Conservation (phyloP, 2,888 invertebrate species). For the Norana najaformis region DNA sequence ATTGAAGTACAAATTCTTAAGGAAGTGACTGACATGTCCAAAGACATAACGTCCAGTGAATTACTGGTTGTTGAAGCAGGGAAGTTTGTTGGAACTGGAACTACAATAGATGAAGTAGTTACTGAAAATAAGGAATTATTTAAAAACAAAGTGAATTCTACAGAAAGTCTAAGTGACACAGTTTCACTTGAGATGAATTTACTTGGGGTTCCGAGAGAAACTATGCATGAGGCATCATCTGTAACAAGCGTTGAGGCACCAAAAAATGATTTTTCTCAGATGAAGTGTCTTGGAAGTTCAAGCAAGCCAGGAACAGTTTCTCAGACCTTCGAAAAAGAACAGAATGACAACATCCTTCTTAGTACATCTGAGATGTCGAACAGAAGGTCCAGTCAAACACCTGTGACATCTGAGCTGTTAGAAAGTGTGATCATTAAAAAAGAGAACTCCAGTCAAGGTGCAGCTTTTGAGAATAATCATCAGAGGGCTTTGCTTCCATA, state of each 20-base stretch:
- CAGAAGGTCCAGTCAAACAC: not conserved
- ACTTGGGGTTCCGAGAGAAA: not conserved
- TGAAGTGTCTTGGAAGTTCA: not conserved
- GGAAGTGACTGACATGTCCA: not conserved
- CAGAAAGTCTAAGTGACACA: not conserved
- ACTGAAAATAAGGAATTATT: not conserved
- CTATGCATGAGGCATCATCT: not conserved
- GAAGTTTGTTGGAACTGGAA: conserved; percentile 3
- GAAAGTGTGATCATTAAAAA: not conserved
- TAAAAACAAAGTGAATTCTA: not conserved
- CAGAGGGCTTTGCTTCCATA: not conserved
- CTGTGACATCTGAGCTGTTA: not conserved
- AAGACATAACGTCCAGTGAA: not conserved
- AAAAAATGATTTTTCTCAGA: not conserved
- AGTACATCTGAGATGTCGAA: not conserved
- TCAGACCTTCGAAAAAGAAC: not conserved
- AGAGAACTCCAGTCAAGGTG: not conserved
- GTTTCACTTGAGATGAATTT: not conserved
- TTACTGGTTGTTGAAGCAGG: not conserved
- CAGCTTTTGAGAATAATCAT: not conserved
- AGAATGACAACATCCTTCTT: not conserved
- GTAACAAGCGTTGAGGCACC: not conserved
- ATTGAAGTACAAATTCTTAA: not conserved
- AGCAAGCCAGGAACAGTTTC: not conserved
- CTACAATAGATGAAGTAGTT: not conserved